phyloP scores from a whole-genome alignment of 2,888 invertebrate species.

The Xanthia togata region DNA sequence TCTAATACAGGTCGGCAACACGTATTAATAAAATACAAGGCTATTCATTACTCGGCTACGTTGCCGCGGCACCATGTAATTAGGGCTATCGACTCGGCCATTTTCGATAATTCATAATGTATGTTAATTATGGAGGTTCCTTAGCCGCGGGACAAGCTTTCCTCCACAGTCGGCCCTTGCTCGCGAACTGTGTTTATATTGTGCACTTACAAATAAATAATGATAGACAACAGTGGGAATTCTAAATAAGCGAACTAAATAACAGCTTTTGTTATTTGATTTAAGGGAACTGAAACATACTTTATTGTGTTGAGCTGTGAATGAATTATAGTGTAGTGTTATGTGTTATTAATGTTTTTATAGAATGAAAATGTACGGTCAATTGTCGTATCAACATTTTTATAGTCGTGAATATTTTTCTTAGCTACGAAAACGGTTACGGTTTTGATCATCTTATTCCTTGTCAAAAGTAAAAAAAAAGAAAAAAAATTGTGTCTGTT shows the following conservation, averaged over 20 bases:
- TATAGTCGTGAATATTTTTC: not conserved
- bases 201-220: conserved; percentile 75
- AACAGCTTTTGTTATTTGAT: conserved; percentile 69
- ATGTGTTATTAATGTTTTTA: conserved; percentile 12
- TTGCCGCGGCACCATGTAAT: conserved; percentile 83
- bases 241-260: conserved; percentile 71
- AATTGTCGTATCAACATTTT: conserved; percentile 1
- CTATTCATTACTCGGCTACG: conserved; percentile 84
- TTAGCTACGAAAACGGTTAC: not conserved
- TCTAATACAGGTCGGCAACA: conserved; percentile 82
- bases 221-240: conserved; percentile 72
- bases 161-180: conserved; percentile 63
- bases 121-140: conserved; percentile 88
- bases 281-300: conserved; percentile 60
- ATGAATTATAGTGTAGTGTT: conserved; percentile 28
- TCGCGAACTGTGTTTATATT: conserved; percentile 73
- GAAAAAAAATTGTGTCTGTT: too few species aligned
- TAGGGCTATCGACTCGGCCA: conserved; percentile 85
- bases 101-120: conserved; percentile 90
- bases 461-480: too few species aligned
- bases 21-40: conserved; percentile 85
- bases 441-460: not conserved
- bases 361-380: not conserved
- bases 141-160: conserved; percentile 81
- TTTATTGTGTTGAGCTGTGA: conserved; percentile 48